phyloP scores from a whole-genome alignment of 2,888 invertebrate genomes.

The Drosophila helvetica region DNA sequence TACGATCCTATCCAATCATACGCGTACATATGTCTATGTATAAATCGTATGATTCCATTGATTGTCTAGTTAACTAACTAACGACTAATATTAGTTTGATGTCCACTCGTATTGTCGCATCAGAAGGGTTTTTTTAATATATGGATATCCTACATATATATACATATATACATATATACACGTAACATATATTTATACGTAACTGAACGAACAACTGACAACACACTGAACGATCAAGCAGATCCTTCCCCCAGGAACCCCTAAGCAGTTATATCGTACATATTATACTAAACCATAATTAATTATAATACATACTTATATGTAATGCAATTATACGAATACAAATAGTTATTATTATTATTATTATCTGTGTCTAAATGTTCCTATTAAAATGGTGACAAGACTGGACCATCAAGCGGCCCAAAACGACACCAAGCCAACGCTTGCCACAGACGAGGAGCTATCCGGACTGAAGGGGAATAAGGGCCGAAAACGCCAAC shows the following conservation, averaged over 20 bases:
- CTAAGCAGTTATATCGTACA: conserved; percentile 11
- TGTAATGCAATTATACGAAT: conserved; percentile 46
- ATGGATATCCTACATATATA: conserved; percentile 36
- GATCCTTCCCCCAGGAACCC: conserved; percentile 17
- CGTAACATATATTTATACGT: conserved; percentile 35
- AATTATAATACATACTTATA: conserved; percentile 41
- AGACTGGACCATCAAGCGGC: no score
- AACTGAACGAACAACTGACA: conserved; percentile 53
- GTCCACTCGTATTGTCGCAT: conserved; percentile 20
- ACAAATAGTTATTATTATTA: conserved; percentile 40
- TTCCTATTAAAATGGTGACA: background rate
- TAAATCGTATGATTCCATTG: conserved; percentile 22
- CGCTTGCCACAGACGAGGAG: no score
- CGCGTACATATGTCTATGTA: conserved; percentile 14
- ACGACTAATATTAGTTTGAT: conserved; percentile 45
- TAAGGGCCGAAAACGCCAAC: no score
- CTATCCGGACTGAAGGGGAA: no score
- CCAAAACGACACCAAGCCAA: no score
- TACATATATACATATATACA: conserved; percentile 25
- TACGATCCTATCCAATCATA: conserved; percentile 35
- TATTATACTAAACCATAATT: conserved; percentile 27
- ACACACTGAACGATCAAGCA: conserved; percentile 58
- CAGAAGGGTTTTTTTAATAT: conserved; percentile 57
- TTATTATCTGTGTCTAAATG: conserved; percentile 15
- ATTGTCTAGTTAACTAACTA: conserved; percentile 25